Percentiles rank a stretch among this genome's conserved stretches.
phyloP scores from a whole-genome alignment of 2,797 vertebrate species.

The Sciaenops ocellatus region DNA sequence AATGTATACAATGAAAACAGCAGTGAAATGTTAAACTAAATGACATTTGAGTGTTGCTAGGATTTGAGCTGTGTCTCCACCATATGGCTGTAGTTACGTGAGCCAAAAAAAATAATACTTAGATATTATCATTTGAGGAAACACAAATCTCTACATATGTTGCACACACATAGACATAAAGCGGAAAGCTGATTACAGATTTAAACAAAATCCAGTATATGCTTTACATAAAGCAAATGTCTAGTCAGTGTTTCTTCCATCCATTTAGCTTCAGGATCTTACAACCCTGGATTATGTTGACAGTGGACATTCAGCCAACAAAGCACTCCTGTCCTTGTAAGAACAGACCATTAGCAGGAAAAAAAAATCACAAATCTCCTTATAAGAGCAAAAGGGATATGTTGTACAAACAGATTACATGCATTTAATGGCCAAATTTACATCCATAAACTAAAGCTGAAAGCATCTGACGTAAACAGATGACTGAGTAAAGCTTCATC shows the following conservation, averaged over 20 bases:
- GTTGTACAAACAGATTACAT: conserved; percentile 78
- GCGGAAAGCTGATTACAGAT: conserved; percentile 76
- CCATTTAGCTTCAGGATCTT: conserved; percentile 64
- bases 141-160: background rate
- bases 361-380: conserved; percentile 69
- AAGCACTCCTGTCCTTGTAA: conserved; percentile 70
- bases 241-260: conserved; percentile 65
- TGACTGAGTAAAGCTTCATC: conserved; percentile 30
- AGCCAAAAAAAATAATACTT: conserved; percentile 41
- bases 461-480: conserved; percentile 68
- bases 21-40: conserved; percentile 23
- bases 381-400: conserved; percentile 71
- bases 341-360: conserved; percentile 68
- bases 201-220: conserved; percentile 75
- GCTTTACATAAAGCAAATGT: conserved; percentile 67
- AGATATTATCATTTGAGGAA: conserved; percentile 44
- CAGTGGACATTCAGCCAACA: conserved; percentile 69
- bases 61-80: conserved; percentile 31
- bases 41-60: background rate
- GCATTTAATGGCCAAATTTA: conserved; percentile 75
- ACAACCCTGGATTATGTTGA: conserved; percentile 70
- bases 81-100: conserved; percentile 24
- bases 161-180: conserved; percentile 23
- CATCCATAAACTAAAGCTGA: conserved; percentile 64
- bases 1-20: conserved; percentile 17